phyloP scores from a whole-genome alignment of 2,113 vertebrate species.

The Phyllostomus discolor region DNA sequence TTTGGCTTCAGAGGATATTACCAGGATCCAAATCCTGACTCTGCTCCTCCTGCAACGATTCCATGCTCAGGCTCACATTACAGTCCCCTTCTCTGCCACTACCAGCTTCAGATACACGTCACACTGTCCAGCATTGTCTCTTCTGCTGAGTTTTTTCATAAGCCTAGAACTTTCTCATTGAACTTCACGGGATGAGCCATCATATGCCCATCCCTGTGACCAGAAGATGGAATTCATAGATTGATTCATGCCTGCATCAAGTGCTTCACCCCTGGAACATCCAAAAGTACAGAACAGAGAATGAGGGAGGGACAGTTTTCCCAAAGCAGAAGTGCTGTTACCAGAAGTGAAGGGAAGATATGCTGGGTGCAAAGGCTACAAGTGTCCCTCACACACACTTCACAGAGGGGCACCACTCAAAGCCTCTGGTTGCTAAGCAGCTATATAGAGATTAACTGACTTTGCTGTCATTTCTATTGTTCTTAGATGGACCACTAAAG shows the following conservation, averaged over 20 bases:
- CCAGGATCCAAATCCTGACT: too few relatives aligned
- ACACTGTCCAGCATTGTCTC: background rate
- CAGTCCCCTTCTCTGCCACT: background rate
- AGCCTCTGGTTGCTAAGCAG: conserved; percentile 2
- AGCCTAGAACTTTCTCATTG: background rate
- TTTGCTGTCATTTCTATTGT: background rate
- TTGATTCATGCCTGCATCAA: background rate
- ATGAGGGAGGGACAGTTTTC: background rate
- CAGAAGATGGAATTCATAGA: background rate
- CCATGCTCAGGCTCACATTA: background rate
- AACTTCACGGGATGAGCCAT: background rate
- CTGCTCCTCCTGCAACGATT: background rate
- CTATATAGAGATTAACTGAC: background rate
- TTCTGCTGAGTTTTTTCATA: background rate
- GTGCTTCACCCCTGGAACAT: background rate
- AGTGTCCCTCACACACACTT: background rate
- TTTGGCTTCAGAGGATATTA: background rate
- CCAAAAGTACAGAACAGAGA: background rate
- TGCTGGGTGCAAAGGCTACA: rapidly evolving
- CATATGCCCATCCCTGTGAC: background rate
- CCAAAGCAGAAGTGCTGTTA: background rate
- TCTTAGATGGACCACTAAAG: background rate
- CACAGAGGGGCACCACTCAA: background rate
- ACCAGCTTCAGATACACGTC: background rate
- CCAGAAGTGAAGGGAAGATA: background rate